Evolutionary conservation across 2,888 invertebrate genomes (phyloP), one percentile per base, ranked within the genome.

Genomic region (Druceiella hillmani): DNA sequence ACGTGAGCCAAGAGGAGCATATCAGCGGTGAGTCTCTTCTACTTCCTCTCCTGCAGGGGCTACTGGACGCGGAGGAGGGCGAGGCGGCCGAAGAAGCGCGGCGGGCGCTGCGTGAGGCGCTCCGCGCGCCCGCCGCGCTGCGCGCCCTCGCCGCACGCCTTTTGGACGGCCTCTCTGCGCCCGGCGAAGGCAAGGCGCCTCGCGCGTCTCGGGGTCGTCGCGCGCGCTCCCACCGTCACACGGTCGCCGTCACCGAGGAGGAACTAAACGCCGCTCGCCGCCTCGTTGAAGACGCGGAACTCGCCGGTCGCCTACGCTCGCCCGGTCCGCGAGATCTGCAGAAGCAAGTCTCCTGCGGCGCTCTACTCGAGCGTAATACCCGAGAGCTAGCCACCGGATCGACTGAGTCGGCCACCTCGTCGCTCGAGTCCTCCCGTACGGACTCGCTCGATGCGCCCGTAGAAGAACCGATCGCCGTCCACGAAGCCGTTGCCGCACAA

Each of bases 161-260:
- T 2, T 78, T 86, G 52, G 76, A 77, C 45, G 71, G 78, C 28
- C 62, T 76, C 16, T 61, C 61, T 43, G 62, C 63, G 33, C 5
- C 43, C 43, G 58, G 66, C 44, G 62, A 64, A 53, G 50, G 63
- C 52, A 58, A 58, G 40, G 59, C 68, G 36, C 60, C 59, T 4
- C 41, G 36, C 14, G 68, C 75, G 45, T 61, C 59, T 2, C 75
- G 78, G 43, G n/a, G n/a, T n/a, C 62, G 75, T 6, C 74, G 79
- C 38, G 73, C 75, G 45, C 75, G 83, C 17, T 77, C 79, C 43
- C 76, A 76, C 30, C 66, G 90, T 1, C 87, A 90, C 59, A 90
- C 90, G 0, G 85, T 90, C 13, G 88, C 87, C 30, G 89, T 90
- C 11, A 87, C 85, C 24, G 76, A 78, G 28, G 87, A 87, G 56